Evolutionary conservation across 2,113 vertebrate species (phyloP).

Genomic region (Petromus typicus): DNA sequence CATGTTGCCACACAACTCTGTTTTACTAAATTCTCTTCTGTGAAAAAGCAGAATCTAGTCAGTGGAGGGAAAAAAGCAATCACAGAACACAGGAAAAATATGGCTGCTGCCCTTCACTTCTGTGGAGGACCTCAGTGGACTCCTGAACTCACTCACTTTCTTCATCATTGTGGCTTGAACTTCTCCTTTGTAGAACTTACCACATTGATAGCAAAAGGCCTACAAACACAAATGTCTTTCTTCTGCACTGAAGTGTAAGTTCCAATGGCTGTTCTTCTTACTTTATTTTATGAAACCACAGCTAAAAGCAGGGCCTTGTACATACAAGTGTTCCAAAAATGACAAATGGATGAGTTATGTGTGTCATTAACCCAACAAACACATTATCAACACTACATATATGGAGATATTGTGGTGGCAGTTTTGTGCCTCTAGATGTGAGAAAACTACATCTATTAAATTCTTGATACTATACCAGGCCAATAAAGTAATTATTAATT

Average conservation of each 20-base stretch:
- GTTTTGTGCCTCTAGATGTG: accelerated
- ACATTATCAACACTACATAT: neutral
- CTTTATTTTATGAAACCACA: neutral
- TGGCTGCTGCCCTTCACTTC: neutral
- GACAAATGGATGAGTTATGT: neutral
- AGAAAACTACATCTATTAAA: neutral
- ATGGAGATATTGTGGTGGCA: neutral
- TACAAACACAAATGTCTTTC: neutral
- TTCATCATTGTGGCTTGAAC: neutral
- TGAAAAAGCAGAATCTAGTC: neutral
- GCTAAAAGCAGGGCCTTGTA: neutral
- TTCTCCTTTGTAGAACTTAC: neutral
- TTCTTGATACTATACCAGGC: neutral
- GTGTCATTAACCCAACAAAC: neutral
- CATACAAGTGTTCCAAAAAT: neutral
- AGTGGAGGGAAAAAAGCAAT: neutral
- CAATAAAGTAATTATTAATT: neutral
- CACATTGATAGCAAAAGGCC: neutral
- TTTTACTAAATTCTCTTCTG: neutral
- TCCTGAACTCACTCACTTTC: neutral
- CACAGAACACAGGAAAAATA: neutral
- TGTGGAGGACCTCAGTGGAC: neutral
- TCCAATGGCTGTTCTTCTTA: neutral
- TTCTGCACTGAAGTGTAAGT: neutral
- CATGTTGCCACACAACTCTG: neutral